Conservation (phyloP, 2,113 vertebrate species). For the Hymenochirus boettgeri region DNA sequence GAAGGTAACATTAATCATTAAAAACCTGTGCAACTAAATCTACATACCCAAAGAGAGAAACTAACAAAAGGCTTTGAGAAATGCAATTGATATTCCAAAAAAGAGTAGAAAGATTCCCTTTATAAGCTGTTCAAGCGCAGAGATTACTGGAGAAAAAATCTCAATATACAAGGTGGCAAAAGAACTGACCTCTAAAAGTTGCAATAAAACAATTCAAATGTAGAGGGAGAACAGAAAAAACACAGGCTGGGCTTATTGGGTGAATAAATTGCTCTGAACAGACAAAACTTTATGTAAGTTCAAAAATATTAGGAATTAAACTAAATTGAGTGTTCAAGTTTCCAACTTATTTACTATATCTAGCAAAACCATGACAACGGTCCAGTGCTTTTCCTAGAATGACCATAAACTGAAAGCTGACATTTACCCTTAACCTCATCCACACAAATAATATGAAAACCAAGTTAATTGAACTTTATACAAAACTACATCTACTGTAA, state of each 20-base stretch:
- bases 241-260: slow-evolving; percentile 23
- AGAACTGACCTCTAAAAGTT: not conserved
- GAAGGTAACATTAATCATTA: slow-evolving; percentile 7
- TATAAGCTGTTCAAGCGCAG: not conserved
- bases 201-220: slow-evolving; percentile 14
- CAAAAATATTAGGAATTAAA: too few relatives aligned
- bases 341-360: too few relatives aligned
- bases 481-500: too few relatives aligned
- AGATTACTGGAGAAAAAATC: not conserved
- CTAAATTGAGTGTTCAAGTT: too few relatives aligned
- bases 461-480: too few relatives aligned
- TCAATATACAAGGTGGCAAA: slow-evolving; percentile 12
- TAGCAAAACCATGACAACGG: too few relatives aligned
- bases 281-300: too few relatives aligned
- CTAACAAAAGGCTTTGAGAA: slow-evolving; percentile 10
- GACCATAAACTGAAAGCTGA: too few relatives aligned
- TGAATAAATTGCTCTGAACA: too few relatives aligned
- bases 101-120: slow-evolving; percentile 6
- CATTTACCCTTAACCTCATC: too few relatives aligned
- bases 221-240: slow-evolving; percentile 8
- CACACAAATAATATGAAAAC: too few relatives aligned
- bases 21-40: slow-evolving; percentile 14
- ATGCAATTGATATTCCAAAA: slow-evolving; percentile 17
- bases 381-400: too few relatives aligned
- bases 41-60: slow-evolving; percentile 17